phyloP scores from a whole-genome alignment of 2,113 vertebrate genomes.

The Origma solitaria region DNA sequence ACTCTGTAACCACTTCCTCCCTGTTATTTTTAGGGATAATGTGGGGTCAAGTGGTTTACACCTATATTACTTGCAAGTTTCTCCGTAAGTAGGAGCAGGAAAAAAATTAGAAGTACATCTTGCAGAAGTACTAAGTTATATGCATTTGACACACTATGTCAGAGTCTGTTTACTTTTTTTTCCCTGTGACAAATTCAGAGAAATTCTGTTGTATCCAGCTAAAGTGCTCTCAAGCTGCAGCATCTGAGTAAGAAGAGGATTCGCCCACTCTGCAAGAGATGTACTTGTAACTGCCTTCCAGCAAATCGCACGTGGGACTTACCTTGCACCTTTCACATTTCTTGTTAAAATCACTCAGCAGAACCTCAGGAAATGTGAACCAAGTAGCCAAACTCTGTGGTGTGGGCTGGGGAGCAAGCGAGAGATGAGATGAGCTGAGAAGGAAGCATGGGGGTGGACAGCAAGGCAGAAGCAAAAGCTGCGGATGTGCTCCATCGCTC shows the following conservation, averaged over 20 bases:
- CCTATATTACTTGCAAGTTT: not conserved
- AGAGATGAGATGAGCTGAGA: not conserved
- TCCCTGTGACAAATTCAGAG: not conserved
- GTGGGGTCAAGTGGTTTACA: not conserved
- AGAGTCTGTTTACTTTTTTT: not conserved
- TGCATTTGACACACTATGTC: not conserved
- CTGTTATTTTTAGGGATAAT: not conserved
- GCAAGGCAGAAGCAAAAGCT: not conserved
- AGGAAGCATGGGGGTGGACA: not conserved
- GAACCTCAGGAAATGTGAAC: not conserved
- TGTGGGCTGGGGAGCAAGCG: not conserved
- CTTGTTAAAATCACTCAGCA: not conserved
- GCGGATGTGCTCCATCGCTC: fast-evolving
- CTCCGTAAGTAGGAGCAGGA: not conserved
- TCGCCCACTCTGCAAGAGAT: not conserved
- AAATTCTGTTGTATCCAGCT: not conserved
- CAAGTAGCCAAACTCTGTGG: not conserved
- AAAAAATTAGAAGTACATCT: not conserved
- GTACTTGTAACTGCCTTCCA: not conserved
- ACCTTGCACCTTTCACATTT: not conserved
- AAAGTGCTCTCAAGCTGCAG: not conserved
- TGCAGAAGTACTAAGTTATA: not conserved
- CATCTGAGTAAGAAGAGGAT: not conserved
- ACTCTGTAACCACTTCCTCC: conserved; percentile 17
- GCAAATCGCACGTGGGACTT: not conserved